Conservation (phyloP, 2,888 invertebrate genomes). For the Drosophila flavopinicola region DNA sequence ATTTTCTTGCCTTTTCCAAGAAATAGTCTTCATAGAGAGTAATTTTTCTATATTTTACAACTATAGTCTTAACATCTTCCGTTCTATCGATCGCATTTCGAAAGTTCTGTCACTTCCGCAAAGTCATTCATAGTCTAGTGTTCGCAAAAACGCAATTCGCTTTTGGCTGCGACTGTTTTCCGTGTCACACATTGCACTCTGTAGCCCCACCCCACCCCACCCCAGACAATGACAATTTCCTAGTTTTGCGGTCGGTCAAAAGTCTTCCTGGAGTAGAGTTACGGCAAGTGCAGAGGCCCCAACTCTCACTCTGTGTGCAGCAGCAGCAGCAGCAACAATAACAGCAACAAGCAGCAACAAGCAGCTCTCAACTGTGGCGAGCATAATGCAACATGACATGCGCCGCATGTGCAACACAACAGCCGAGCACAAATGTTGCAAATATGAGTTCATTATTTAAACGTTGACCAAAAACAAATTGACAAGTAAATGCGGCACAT, state of each 20-base stretch:
- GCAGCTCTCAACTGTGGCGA: slow-evolving; percentile 34
- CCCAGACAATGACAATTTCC: slow-evolving; percentile 70
- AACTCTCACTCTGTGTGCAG: slow-evolving; percentile 38
- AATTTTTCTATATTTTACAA: too few relatives aligned
- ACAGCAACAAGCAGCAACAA: slow-evolving; percentile 14
- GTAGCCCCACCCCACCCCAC: neutral
- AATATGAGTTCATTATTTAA: slow-evolving; percentile 82
- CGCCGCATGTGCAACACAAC: slow-evolving; percentile 76
- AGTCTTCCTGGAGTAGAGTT: slow-evolving; percentile 79
- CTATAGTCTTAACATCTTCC: neutral
- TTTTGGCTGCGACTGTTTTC: slow-evolving; percentile 10
- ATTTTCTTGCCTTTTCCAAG: too few relatives aligned
- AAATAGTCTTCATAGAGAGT: too few relatives aligned
- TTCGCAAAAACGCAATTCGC: slow-evolving; percentile 13
- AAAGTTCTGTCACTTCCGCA: slow-evolving; percentile 24
- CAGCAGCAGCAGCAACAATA: slow-evolving; percentile 12
- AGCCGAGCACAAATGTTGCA: slow-evolving; percentile 71
- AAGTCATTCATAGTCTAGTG: slow-evolving; percentile 23
- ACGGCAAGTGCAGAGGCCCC: slow-evolving; percentile 70
- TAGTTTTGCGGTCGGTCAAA: slow-evolving; percentile 77
- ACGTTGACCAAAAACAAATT: slow-evolving; percentile 82
- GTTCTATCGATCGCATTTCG: neutral
- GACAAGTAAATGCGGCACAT: slow-evolving; percentile 79
- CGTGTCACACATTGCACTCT: slow-evolving; percentile 17
- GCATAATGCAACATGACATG: slow-evolving; percentile 81